These are phyloP conservation scores for Dione juno DNA, from an alignment of 2,888 invertebrate species.

Conservation along the genomic window DNA sequence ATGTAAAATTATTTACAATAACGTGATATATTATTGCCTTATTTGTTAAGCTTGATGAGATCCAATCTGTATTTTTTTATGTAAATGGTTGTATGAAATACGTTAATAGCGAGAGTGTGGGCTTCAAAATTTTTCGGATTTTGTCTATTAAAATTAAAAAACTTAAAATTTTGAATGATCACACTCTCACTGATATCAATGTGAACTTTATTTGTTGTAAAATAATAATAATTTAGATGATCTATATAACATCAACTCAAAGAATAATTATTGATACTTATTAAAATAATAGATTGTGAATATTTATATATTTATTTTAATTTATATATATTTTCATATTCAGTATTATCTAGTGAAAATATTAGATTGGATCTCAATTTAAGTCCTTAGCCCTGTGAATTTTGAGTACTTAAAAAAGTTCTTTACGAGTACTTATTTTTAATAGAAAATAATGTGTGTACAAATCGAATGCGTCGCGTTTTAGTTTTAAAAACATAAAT, in stretches of 20 bases:
- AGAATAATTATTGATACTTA: no score
- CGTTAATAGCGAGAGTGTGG: not conserved
- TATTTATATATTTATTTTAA: not conserved
- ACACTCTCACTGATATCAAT: no score
- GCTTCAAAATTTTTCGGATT: no score
- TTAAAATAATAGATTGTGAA: not conserved
- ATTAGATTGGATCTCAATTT: constrained; percentile 7
- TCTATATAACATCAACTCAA: no score
- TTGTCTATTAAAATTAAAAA: no score
- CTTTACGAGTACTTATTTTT: not conserved
- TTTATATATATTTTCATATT: not conserved
- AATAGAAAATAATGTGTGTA: not conserved
- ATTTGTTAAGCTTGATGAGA: not conserved
- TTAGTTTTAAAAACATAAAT: constrained; percentile 1
- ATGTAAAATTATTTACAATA: constrained; percentile 9
- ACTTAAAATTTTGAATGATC: no score
- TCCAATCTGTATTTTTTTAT: not conserved
- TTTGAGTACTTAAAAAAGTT: constrained; percentile 16
- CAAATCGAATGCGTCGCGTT: not conserved
- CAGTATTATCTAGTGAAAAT: constrained; percentile 5
- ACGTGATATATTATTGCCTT: constrained; percentile 25
- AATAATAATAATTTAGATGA: no score
- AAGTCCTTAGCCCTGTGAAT: constrained; percentile 6
- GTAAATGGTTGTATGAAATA: not conserved
- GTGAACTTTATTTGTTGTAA: no score